Evolutionary conservation across 2,888 invertebrate genomes (phyloP).

Genomic region (Salpingus planirostris): DNA sequence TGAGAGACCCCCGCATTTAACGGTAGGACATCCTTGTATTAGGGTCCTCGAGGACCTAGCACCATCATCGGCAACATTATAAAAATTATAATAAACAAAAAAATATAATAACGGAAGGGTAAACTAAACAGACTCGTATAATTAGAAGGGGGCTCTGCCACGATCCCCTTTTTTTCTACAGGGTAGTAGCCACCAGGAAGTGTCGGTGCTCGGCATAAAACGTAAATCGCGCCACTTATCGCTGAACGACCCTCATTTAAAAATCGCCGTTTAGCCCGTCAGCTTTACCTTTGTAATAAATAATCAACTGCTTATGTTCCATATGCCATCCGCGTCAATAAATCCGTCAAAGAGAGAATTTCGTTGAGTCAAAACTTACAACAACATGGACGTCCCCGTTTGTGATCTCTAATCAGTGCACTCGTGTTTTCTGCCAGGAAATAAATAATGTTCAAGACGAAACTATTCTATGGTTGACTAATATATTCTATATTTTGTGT

Average conservation of each 20-base stretch:
- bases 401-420: conserved; percentile 33
- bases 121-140: no score
- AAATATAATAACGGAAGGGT: no score
- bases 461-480: conserved; percentile 24
- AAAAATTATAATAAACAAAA: no score
- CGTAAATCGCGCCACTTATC: conserved; percentile 3
- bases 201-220: conserved; percentile 12
- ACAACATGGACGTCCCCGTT: conserved; percentile 27
- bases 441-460: conserved; percentile 22
- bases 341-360: conserved; percentile 28
- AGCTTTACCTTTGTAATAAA: conserved; percentile 19
- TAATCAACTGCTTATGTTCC: conserved; percentile 37
- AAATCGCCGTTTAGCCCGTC: conserved; percentile 25
- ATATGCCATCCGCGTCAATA: conserved; percentile 39
- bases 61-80: no score
- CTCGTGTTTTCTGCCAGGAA: conserved; percentile 28
- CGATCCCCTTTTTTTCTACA: conserved; percentile 19
- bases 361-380: conserved; percentile 10
- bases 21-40: no score
- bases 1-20: no score
- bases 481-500: conserved; percentile 38
- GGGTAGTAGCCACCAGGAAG: conserved; percentile 32
- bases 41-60: no score
- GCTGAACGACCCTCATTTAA: conserved; percentile 28
- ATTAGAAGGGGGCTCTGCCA: background rate